Evolutionary conservation across 2,888 invertebrate genomes (phyloP), one percentile per base, ranked within the genome.

Genomic region (Spilarctia lutea): DNA sequence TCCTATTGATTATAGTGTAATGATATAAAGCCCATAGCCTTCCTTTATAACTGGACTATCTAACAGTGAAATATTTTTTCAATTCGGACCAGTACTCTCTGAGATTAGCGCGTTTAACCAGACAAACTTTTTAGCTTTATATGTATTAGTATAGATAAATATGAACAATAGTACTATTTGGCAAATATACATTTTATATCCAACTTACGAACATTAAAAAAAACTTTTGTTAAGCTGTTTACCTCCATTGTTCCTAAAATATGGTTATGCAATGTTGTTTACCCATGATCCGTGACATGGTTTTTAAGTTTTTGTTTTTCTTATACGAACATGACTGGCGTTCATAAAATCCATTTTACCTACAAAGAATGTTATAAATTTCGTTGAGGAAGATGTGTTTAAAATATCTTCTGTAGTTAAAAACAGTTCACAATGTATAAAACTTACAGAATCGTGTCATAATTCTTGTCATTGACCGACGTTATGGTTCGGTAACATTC

Each of bases 401-500:
- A 27, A n/a, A 60, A 60, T 60, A 60, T 48, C 16, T 60, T 60
- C 0, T 27, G 6, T 18, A 30, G 16, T 56, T 13, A 11, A 63
- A 63, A 27, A 63, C 16, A 60, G 60, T 11, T 27, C n/a, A 60
- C 27, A 60, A 1, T 13, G 13, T 13, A 27, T 52, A 60, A n/a
- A 48, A 60, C 13, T 60, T 30, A 63, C 27, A 18, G 30, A 1
- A 63, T 63, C 30, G 30, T 63, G n/a, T 13, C n/a, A 33, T 52
- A 52, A 52, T 74, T 74, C 60, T 20, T 60, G 67, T 68, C 73
- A 27, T 73, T 73, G 69, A 70, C 56, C 69, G 56, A 56, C 27
- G 69, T 70, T 27, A 60, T 27, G 69, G 69, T 70, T 27, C 56
- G 69, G 48, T 69, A 69, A 56, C 3, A 24, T n/a, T 68, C 18